Conservation (phyloP, 2,113 vertebrate species). For the Lethenteron reissneri region DNA sequence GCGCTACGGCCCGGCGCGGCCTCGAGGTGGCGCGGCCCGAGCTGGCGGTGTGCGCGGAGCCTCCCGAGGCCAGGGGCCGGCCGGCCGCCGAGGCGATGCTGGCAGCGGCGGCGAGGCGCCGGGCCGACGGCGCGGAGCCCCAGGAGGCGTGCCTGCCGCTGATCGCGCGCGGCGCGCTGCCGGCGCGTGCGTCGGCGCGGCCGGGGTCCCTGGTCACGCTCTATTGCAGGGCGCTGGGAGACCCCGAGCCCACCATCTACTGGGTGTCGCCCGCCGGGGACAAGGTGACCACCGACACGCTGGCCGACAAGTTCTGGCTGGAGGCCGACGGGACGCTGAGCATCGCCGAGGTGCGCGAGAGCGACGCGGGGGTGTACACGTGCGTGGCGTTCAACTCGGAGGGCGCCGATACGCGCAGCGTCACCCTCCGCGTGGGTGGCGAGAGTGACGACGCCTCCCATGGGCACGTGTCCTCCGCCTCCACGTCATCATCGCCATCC, state of each 20-base stretch:
- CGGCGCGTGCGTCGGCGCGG: constrained; percentile 28
- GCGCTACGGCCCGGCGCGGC: constrained; percentile 17
- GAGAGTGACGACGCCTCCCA: constrained; percentile 77
- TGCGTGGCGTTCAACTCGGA: constrained; percentile 39
- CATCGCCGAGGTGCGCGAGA: constrained; percentile 23
- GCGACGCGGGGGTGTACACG: constrained; percentile 35
- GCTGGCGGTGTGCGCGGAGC: constrained; percentile 67
- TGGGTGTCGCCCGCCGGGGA: constrained; percentile 60
- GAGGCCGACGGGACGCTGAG: constrained; percentile 28
- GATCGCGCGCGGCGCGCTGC: constrained; percentile 44
- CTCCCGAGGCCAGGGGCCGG: constrained; percentile 50
- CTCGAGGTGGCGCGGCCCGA: constrained; percentile 83
- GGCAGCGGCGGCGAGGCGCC: constrained; percentile 50
- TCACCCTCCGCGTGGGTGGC: constrained; percentile 24
- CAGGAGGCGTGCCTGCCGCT: constrained; percentile 46
- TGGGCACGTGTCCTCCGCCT: constrained; percentile 81
- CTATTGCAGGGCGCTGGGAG: constrained; percentile 68
- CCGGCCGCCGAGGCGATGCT: constrained; percentile 56
- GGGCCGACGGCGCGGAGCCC: neutral
- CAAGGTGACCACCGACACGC: constrained; percentile 26
- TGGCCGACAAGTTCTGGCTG: constrained; percentile 30
- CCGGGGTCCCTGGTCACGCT: constrained; percentile 28
- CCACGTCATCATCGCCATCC: constrained; percentile 23
- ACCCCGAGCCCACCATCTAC: constrained; percentile 65
- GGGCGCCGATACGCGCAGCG: constrained; percentile 33